These are phyloP conservation scores for Bergia puertoricense DNA, from an alignment of 92 coral and sea anemone species.

Conservation along the genomic window DNA sequence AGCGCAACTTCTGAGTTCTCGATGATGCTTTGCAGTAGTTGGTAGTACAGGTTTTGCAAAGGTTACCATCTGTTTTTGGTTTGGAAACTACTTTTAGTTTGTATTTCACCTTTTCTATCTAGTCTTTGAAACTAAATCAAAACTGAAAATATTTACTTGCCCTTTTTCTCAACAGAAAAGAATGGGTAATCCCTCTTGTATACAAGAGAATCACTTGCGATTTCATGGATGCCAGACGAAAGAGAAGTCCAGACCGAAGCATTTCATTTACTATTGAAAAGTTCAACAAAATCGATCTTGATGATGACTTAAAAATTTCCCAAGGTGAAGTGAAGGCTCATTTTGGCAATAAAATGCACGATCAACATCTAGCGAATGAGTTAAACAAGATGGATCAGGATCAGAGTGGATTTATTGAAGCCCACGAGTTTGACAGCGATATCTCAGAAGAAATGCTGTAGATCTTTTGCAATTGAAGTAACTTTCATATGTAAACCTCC, in stretches of 20 bases:
- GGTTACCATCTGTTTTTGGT: too few species aligned
- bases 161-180: background rate
- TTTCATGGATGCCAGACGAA: background rate
- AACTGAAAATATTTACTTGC: background rate
- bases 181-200: background rate
- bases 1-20: too few species aligned
- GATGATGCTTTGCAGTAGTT: too few species aligned
- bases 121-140: background rate
- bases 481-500: background rate
- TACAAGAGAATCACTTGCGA: background rate
- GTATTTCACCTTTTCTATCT: too few species aligned
- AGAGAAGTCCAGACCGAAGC: background rate
- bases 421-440: slow-evolving; percentile 15
- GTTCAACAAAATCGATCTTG: slow-evolving; percentile 21
- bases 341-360: slow-evolving; percentile 9
- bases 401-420: slow-evolving; percentile 33
- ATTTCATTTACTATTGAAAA: background rate
- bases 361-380: background rate
- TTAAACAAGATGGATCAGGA: slow-evolving; percentile 28
- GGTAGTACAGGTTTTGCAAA: too few species aligned
- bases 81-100: too few species aligned
- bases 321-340: slow-evolving; percentile 30
- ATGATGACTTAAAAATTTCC: slow-evolving; percentile 22
- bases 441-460: background rate
- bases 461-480: background rate